phyloP scores from a whole-genome alignment of 92 coral and sea anemone species.

The Montipora capitata region DNA sequence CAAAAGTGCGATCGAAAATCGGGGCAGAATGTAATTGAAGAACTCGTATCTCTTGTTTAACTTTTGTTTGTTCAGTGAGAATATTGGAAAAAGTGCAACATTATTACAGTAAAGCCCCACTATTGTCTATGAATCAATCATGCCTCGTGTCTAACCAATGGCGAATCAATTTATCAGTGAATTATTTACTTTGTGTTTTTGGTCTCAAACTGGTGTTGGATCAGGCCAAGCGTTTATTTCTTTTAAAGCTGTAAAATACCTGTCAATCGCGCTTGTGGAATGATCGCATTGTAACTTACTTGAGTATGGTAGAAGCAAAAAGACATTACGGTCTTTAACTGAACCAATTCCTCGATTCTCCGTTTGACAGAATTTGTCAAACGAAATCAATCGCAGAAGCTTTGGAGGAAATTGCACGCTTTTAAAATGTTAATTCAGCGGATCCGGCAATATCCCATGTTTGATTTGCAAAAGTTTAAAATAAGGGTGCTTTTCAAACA shows the following conservation, averaged over 20 bases:
- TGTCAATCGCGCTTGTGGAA: slow-evolving; percentile 5
- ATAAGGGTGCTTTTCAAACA: slow-evolving; percentile 74
- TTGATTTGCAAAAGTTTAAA: slow-evolving; percentile 78
- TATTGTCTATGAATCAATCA: slow-evolving; percentile 62
- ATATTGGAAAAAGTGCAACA: slow-evolving; percentile 65
- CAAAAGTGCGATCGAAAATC: not conserved
- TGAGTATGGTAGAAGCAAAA: not conserved
- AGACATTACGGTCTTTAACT: not conserved
- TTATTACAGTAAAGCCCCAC: slow-evolving; percentile 62
- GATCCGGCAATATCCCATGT: slow-evolving; percentile 78
- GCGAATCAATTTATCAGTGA: slow-evolving; percentile 25
- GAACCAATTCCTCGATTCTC: not conserved
- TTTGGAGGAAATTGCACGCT: slow-evolving; percentile 75
- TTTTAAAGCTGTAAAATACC: slow-evolving; percentile 22
- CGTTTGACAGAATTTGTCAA: slow-evolving; percentile 64
- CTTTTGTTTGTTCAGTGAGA: slow-evolving; percentile 46
- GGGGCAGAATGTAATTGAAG: slow-evolving; percentile 10
- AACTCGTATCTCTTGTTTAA: slow-evolving; percentile 24
- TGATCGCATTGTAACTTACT: not conserved
- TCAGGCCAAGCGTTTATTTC: slow-evolving; percentile 16
- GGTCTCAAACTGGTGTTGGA: slow-evolving; percentile 43
- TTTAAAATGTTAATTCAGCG: slow-evolving; percentile 73
- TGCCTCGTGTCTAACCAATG: slow-evolving; percentile 55
- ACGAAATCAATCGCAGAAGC: slow-evolving; percentile 21
- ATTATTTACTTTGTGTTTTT: slow-evolving; percentile 80